These are phyloP conservation scores for Wiebesia pumilae DNA, from an alignment of 1,140 invertebrate species.

Conservation along the genomic window DNA sequence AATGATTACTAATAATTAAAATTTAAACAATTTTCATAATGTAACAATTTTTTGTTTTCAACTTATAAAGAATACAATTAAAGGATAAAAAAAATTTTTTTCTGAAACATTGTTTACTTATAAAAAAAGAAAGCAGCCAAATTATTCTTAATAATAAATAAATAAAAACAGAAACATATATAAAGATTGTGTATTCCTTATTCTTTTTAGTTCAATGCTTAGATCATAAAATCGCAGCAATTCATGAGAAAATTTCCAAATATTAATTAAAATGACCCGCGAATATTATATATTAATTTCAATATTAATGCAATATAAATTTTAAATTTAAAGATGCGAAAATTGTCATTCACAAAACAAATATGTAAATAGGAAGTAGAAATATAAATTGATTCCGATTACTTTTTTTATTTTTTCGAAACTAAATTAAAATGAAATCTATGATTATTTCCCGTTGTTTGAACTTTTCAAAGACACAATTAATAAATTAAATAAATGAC, in stretches of 20 bases:
- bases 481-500: too few species aligned
- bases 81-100: neutral
- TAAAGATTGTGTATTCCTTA: neutral
- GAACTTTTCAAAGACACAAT: too few species aligned
- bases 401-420: too few species aligned
- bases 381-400: neutral
- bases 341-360: neutral
- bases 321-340: neutral
- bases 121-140: neutral
- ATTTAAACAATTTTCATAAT: neutral
- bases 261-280: neutral
- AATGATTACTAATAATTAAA: neutral
- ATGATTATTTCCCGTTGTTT: too few species aligned
- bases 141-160: neutral
- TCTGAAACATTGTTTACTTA: neutral
- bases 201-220: neutral
- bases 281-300: neutral
- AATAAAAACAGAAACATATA: neutral
- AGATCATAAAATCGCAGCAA: neutral
- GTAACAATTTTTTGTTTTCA: neutral
- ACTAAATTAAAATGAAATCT: too few species aligned
- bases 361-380: neutral
- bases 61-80: neutral
- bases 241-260: neutral
- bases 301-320: neutral